Evolutionary conservation across 2,113 vertebrate species (phyloP).

Genomic region (Engraulis encrasicolus): DNA sequence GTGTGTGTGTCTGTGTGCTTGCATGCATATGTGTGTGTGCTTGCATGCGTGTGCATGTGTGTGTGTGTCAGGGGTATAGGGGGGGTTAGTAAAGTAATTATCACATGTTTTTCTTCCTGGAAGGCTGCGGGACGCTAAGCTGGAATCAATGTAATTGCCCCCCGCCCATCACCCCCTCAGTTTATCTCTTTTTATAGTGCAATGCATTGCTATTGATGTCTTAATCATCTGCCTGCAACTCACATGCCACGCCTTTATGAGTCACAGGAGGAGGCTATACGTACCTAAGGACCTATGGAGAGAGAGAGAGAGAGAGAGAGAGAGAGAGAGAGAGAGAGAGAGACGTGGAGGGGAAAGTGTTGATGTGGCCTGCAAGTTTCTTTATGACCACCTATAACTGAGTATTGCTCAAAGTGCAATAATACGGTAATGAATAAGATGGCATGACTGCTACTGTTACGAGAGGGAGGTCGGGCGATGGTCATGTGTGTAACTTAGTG

Average conservation of each 20-base stretch:
- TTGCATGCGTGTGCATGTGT: no score
- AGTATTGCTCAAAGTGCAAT: neutral
- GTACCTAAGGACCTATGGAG: neutral
- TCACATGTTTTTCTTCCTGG: neutral
- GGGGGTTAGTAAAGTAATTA: no score
- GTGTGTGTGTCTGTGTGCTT: no score
- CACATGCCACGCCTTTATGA: neutral
- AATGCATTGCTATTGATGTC: neutral
- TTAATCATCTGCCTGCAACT: neutral
- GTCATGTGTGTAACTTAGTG: no score
- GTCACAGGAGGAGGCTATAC: neutral
- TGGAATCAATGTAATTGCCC: conserved; percentile 2
- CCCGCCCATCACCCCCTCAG: no score
- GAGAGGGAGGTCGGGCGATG: no score
- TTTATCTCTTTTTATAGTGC: neutral
- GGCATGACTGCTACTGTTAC: neutral
- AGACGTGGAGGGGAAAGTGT: no score
- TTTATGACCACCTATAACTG: neutral
- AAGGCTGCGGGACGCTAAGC: neutral
- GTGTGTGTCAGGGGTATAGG: no score
- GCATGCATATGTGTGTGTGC: no score
- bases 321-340: no score
- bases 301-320: no score
- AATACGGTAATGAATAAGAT: neutral
- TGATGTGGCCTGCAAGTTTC: neutral